These are phyloP conservation scores for Seira sanloemensis DNA, from an alignment of 2,888 invertebrate genomes.

Conservation along the genomic window DNA sequence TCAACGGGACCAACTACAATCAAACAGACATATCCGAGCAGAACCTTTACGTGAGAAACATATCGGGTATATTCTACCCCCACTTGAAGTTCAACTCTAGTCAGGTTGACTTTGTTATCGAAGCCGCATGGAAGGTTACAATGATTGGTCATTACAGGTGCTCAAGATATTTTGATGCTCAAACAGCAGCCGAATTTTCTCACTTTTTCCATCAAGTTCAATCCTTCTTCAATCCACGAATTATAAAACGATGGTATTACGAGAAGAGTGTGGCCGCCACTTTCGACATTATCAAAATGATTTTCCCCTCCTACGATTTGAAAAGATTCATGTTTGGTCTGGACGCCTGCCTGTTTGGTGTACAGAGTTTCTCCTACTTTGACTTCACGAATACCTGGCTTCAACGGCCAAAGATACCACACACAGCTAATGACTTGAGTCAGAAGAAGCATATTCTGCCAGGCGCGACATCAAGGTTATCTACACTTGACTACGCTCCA, in stretches of 20 bases:
- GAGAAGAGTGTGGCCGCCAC: constrained; percentile 39
- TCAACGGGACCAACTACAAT: constrained; percentile 30
- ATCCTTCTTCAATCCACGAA: constrained; percentile 59
- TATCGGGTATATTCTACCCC: constrained; percentile 27
- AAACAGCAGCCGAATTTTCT: constrained; percentile 40
- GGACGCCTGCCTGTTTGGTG: constrained; percentile 57
- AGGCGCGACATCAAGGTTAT: constrained; percentile 17
- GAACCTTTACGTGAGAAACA: constrained; percentile 25
- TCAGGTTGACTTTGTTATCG: constrained; percentile 60
- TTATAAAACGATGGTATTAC: constrained; percentile 62
- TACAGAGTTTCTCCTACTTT: constrained; percentile 42
- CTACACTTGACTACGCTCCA: constrained; percentile 36
- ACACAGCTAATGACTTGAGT: constrained; percentile 31
- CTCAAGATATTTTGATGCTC: constrained; percentile 53
- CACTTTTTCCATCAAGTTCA: constrained; percentile 59
- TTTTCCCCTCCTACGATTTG: constrained; percentile 64
- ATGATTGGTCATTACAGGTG: constrained; percentile 65
- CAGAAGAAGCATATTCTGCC: constrained; percentile 17
- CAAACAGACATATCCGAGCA: background rate
- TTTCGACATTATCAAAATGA: constrained; percentile 39
- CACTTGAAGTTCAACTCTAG: constrained; percentile 55
- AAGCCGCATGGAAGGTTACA: constrained; percentile 63
- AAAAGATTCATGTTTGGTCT: constrained; percentile 52
- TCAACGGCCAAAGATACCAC: constrained; percentile 52
- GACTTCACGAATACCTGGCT: constrained; percentile 44